Percentiles rank a stretch among this genome's conserved stretches.
phyloP scores from a whole-genome alignment of 2,113 vertebrate genomes.

The Acrocephalus kingi region DNA sequence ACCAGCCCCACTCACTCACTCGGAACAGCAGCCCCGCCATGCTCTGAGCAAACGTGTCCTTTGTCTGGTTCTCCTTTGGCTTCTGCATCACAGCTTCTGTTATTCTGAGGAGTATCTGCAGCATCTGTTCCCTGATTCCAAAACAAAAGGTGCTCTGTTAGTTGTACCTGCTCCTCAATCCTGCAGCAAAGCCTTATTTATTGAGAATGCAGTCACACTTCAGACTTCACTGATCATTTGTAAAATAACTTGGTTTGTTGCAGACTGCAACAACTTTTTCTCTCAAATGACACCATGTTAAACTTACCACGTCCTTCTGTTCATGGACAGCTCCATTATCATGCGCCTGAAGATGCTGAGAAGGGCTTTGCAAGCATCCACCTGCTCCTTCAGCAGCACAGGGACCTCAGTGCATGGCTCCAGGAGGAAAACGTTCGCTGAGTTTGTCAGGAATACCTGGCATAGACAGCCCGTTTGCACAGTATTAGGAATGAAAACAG shows the following conservation, averaged over 20 bases:
- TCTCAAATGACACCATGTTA: accelerated
- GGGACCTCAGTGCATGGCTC: constrained; percentile 93
- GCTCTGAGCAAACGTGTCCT: constrained; percentile 90
- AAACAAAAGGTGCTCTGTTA: constrained; percentile 22
- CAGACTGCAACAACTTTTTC: neutral
- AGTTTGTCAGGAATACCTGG: constrained; percentile 96
- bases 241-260: neutral
- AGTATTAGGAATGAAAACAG: neutral
- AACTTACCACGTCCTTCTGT: constrained; percentile 89
- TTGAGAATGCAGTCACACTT: accelerated
- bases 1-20: constrained; percentile 73
- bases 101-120: constrained; percentile 93
- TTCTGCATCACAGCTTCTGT: constrained; percentile 96
- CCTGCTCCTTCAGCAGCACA: constrained; percentile 91
- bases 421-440: constrained; percentile 93
- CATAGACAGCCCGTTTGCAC: neutral
- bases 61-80: constrained; percentile 87
- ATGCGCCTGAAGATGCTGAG: constrained; percentile 93
- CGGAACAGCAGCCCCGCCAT: constrained; percentile 92
- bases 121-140: constrained; percentile 91
- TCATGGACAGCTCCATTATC: constrained; percentile 97
- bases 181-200: neutral
- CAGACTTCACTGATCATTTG: neutral
- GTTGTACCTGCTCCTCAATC: neutral
- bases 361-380: constrained; percentile 94